Conservation (phyloP, 2,888 invertebrate genomes). For the Nomada fucata region DNA sequence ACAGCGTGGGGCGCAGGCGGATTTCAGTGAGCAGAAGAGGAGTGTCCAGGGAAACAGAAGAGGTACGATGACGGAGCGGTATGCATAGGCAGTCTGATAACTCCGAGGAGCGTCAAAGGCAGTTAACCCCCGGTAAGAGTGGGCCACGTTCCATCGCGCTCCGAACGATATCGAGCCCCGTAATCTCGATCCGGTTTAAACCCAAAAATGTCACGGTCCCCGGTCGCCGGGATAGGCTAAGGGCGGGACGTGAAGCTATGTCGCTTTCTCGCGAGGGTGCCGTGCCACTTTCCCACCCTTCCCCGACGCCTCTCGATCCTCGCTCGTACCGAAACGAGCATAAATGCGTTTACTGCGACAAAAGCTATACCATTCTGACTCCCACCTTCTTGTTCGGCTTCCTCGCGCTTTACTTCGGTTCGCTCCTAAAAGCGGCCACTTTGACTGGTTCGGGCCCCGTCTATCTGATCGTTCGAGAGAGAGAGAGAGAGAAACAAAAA, state of each 20-base stretch:
- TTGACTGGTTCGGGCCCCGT: slow-evolving; percentile 56
- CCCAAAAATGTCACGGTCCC: slow-evolving; percentile 59
- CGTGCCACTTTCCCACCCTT: slow-evolving; percentile 70
- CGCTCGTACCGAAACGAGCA: slow-evolving; percentile 37
- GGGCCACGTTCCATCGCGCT: slow-evolving; percentile 65
- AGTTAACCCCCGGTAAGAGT: slow-evolving; percentile 64
- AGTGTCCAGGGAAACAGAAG: neutral
- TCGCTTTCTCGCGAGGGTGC: slow-evolving; percentile 60
- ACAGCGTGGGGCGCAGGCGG: too few species aligned
- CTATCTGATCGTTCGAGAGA: slow-evolving; percentile 65
- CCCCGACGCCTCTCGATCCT: neutral
- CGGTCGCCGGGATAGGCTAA: slow-evolving; percentile 63
- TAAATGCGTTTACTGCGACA: slow-evolving; percentile 66
- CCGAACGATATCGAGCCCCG: slow-evolving; percentile 68
- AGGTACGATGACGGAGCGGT: slow-evolving; percentile 62
- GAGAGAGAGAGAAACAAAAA: slow-evolving; percentile 41
- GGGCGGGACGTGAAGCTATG: slow-evolving; percentile 77
- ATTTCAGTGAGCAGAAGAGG: slow-evolving; percentile 5
- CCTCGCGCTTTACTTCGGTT: slow-evolving; percentile 54
- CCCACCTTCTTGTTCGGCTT: slow-evolving; percentile 35
- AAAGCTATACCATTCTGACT: slow-evolving; percentile 55
- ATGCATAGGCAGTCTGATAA: slow-evolving; percentile 59
- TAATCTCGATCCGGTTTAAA: slow-evolving; percentile 74
- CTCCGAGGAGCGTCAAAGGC: slow-evolving; percentile 62
- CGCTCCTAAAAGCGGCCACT: slow-evolving; percentile 66